phyloP scores from a whole-genome alignment of 2,888 invertebrate species.

The Apoderus coryli region DNA sequence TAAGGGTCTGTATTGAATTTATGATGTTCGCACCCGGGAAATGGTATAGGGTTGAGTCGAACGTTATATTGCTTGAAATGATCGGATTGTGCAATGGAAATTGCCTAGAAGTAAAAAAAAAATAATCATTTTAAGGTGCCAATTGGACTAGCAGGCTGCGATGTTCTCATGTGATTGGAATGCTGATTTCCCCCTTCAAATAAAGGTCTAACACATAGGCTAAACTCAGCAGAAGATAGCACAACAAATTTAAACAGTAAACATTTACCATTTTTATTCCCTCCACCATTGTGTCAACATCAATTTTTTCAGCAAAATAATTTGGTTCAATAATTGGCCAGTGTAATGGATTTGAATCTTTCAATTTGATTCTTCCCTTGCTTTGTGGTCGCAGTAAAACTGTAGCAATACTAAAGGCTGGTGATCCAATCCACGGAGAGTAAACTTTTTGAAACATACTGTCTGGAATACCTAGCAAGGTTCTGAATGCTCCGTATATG shows the following conservation, averaged over 20 bases:
- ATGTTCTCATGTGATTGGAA: too few relatives aligned
- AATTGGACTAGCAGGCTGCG: too few relatives aligned
- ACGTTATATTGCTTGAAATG: constrained; percentile 39
- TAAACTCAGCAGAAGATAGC: too few relatives aligned
- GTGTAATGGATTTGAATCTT: constrained; percentile 54
- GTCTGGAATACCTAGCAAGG: constrained; percentile 48
- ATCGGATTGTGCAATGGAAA: constrained; percentile 37
- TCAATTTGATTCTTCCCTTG: constrained; percentile 54
- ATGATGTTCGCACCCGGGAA: constrained; percentile 51
- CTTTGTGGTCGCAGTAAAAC: constrained; percentile 62
- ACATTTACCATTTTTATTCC: constrained; percentile 60
- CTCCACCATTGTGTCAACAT: constrained; percentile 57
- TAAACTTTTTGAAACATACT: constrained; percentile 44
- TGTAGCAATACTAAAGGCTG: constrained; percentile 57
- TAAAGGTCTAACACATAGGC: too few relatives aligned
- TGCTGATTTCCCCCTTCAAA: too few relatives aligned
- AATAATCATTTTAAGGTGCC: too few relatives aligned
- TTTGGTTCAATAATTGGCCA: constrained; percentile 70
- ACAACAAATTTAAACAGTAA: too few relatives aligned
- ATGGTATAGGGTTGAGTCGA: constrained; percentile 39
- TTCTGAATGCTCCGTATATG: constrained; percentile 47
- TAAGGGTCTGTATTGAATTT: constrained; percentile 50
- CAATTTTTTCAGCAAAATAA: constrained; percentile 59
- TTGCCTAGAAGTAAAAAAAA: constrained; percentile 33
- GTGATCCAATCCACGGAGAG: constrained; percentile 34